phyloP scores from a whole-genome alignment of 2,888 invertebrate species.

The Euclidia mi region DNA sequence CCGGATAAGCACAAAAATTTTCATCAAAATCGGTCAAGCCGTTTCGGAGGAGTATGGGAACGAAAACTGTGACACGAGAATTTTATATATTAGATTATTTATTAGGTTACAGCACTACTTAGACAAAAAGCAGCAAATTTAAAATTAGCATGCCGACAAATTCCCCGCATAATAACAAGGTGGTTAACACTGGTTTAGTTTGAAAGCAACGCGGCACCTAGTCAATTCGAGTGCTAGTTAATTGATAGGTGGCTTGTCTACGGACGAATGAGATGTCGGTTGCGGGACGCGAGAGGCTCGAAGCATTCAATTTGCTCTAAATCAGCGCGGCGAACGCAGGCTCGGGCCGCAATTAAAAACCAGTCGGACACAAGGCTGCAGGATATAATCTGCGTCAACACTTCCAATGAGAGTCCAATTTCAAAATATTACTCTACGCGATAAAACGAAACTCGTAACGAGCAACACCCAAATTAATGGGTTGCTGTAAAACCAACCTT shows the following conservation, averaged over 20 bases:
- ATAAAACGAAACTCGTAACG: constrained; percentile 55
- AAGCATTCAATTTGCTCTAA: constrained; percentile 83
- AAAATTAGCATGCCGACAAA: constrained; percentile 62
- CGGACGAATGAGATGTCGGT: constrained; percentile 73
- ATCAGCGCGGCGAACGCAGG: constrained; percentile 72
- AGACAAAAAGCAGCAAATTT: constrained; percentile 25
- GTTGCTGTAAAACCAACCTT: constrained; percentile 47
- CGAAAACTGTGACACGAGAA: too few species aligned
- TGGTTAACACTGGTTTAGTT: constrained; percentile 60
- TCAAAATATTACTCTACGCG: constrained; percentile 60
- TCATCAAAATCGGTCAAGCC: too few species aligned
- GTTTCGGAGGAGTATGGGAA: too few species aligned
- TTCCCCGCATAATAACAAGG: constrained; percentile 63
- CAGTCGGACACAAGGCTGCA: constrained; percentile 68
- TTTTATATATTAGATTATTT: too few species aligned
- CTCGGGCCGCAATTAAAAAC: constrained; percentile 77
- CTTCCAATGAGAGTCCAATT: constrained; percentile 67
- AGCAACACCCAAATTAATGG: constrained; percentile 52
- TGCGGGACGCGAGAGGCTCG: constrained; percentile 62
- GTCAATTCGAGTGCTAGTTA: constrained; percentile 68
- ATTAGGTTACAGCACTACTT: too few species aligned
- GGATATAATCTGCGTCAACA: constrained; percentile 78
- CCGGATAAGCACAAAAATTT: too few species aligned
- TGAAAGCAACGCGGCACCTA: constrained; percentile 55
- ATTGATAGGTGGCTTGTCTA: constrained; percentile 73